Percentiles rank a stretch among this genome's conserved stretches.
Conservation (phyloP, 2,888 invertebrate genomes). For the Drosophila percnosoma region DNA sequence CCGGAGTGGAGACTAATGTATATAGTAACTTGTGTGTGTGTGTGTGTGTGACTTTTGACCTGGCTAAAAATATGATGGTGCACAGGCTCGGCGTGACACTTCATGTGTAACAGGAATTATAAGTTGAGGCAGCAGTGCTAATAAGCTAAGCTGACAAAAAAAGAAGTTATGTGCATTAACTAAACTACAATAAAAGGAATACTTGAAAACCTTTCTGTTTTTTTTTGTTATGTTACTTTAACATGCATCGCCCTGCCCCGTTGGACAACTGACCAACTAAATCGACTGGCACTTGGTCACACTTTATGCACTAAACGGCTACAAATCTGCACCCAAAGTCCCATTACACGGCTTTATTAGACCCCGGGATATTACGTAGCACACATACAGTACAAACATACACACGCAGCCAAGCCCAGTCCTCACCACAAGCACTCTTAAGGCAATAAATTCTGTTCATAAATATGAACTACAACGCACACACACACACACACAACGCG, state of each 20-base stretch:
- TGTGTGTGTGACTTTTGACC: neutral
- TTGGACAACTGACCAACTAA: conserved; percentile 41
- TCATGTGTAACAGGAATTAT: neutral
- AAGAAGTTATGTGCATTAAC: neutral
- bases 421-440: neutral
- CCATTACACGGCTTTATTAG: conserved; percentile 48
- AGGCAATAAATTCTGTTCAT: conserved; percentile 61
- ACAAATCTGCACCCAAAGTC: conserved; percentile 51
- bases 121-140: neutral
- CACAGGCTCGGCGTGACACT: neutral
- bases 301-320: conserved; percentile 51
- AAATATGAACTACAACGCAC: conserved; percentile 51
- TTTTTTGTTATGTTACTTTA: neutral
- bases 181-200: neutral
- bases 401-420: conserved; percentile 4
- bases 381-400: conserved; percentile 5
- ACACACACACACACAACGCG: conserved; percentile 1
- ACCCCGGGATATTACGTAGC: conserved; percentile 19
- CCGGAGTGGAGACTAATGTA: neutral
- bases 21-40: neutral
- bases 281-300: conserved; percentile 45
- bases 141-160: conserved; percentile 1
- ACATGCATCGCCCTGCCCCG: neutral
- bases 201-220: neutral
- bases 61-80: neutral